phyloP scores from a whole-genome alignment of 2,113 vertebrate genomes.

The Tragelaphus buxtoni region DNA sequence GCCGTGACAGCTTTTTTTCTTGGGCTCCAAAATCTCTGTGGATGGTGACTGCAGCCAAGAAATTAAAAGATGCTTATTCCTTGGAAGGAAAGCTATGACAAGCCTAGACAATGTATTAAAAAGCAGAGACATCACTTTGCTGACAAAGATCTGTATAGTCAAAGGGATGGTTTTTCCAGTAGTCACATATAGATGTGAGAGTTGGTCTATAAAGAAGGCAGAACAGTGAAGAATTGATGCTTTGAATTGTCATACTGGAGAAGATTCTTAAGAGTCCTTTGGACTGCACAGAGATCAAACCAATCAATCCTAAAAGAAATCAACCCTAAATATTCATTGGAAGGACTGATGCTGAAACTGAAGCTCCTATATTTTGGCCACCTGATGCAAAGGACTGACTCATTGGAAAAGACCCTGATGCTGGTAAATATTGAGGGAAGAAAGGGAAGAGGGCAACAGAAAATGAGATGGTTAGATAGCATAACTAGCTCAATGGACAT shows the following conservation, averaged over 20 bases:
- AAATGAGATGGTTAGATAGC: not conserved
- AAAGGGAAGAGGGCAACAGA: not conserved
- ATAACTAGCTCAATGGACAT: not conserved
- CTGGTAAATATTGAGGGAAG: not conserved
- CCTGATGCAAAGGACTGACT: not conserved
- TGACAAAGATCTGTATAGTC: not conserved
- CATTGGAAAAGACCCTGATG: not conserved
- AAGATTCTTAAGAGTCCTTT: not conserved
- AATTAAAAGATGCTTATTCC: not conserved
- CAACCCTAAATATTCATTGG: not conserved
- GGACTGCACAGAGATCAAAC: not conserved
- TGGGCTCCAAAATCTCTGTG: not conserved
- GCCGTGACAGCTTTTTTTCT: not conserved
- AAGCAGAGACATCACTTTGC: not conserved
- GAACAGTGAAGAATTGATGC: not conserved
- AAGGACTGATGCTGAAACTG: not conserved
- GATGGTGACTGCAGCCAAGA: not conserved
- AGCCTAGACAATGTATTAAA: not conserved
- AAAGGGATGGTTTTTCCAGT: not conserved
- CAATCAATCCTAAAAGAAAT: not conserved
- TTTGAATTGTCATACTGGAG: not conserved
- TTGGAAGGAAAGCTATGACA: not conserved
- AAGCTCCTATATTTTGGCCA: not conserved
- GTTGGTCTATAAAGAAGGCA: not conserved
- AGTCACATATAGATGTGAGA: not conserved